These are phyloP conservation scores for Eupithecia subumbrata DNA, from an alignment of 2,888 invertebrate genomes.

Conservation along the genomic window DNA sequence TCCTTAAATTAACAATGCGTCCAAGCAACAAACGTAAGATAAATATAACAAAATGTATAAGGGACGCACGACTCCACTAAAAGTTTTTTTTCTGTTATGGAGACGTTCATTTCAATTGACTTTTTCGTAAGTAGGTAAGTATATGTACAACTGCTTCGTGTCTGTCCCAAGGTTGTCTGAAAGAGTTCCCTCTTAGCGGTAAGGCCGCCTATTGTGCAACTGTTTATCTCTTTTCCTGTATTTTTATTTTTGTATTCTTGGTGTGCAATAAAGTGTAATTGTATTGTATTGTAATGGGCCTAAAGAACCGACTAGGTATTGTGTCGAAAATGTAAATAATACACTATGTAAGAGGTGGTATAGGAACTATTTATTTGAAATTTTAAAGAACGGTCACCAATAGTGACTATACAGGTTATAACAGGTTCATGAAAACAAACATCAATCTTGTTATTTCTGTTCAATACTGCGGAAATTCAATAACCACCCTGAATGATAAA, in stretches of 20 bases:
- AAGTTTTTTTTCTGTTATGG: neutral
- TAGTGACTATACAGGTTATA: neutral
- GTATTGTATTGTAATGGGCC: no score
- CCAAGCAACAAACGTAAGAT: no score
- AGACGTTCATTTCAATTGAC: neutral
- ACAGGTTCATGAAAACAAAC: slow-evolving; percentile 10
- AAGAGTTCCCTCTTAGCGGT: no score
- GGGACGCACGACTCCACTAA: no score
- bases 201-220: no score
- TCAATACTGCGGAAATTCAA: slow-evolving; percentile 31
- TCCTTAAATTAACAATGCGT: no score
- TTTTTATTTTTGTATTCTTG: no score
- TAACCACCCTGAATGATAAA: slow-evolving; percentile 34
- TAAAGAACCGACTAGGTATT: neutral
- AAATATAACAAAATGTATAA: neutral
- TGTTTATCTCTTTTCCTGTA: no score
- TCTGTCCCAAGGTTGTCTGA: no score
- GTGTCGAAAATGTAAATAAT: neutral
- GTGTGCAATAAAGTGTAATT: no score
- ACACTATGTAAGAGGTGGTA: neutral
- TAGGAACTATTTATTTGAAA: neutral
- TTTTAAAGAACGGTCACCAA: neutral
- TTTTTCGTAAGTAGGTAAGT: neutral
- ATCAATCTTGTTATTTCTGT: slow-evolving; percentile 29
- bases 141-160: no score